Conservation (phyloP, 1,140 invertebrate genomes). For the Aphelenchoides besseyi region DNA sequence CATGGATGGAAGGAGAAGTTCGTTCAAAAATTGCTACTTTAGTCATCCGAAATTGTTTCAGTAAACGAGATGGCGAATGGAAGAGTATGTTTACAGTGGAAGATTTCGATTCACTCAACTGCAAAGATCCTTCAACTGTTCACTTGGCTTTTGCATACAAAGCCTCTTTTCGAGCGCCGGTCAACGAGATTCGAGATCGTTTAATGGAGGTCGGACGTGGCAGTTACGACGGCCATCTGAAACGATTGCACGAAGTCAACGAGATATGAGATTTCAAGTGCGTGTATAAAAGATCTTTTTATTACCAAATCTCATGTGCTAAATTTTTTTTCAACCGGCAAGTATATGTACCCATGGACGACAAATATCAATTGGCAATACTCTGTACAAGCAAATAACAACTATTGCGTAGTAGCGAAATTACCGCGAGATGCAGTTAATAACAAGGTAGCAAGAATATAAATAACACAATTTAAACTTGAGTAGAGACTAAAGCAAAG, state of each 20-base stretch:
- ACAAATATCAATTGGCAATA: too few species aligned
- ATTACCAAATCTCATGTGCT: too few species aligned
- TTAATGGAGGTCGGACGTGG: not conserved
- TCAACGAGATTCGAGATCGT: not conserved
- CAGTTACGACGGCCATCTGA: not conserved
- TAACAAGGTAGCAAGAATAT: too few species aligned
- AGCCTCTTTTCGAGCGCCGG: not conserved
- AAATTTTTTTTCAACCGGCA: too few species aligned
- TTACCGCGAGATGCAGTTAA: too few species aligned
- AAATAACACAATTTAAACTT: too few species aligned
- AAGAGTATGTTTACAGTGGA: not conserved
- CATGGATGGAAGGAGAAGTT: slow-evolving; percentile 24
- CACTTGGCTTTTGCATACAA: not conserved
- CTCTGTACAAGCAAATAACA: too few species aligned
- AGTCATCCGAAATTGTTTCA: not conserved
- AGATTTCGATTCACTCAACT: not conserved
- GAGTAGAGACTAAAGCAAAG: too few species aligned
- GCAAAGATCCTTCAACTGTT: not conserved
- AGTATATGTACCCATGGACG: too few species aligned
- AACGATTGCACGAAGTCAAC: not conserved
- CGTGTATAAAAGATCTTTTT: too few species aligned
- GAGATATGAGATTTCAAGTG: not conserved
- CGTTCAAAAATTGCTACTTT: not conserved
- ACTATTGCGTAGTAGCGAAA: too few species aligned
- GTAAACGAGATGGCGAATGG: not conserved